These are phyloP conservation scores for Neoseiulus cucumeris DNA, from an alignment of 1,140 invertebrate species.

Conservation along the genomic window DNA sequence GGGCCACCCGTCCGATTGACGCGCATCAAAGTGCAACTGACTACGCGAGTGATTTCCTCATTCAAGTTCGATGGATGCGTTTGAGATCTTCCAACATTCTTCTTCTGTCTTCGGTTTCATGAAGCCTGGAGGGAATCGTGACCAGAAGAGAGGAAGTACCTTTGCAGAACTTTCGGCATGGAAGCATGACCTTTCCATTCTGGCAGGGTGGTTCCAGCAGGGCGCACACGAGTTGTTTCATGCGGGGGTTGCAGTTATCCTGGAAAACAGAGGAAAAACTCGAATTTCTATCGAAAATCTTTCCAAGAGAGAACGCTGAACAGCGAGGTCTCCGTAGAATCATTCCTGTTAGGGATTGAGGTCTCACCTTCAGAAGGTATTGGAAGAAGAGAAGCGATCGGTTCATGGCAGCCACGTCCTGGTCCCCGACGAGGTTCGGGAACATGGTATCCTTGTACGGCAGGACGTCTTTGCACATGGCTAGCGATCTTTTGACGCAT, in stretches of 20 bases:
- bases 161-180: slow-evolving; percentile 42
- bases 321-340: too few relatives aligned
- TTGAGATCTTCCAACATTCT: not conserved
- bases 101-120: not conserved
- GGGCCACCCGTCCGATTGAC: too few relatives aligned
- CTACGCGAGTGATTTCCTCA: too few relatives aligned
- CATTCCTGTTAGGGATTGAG: too few relatives aligned
- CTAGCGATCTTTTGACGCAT: not conserved
- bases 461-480: slow-evolving; percentile 35
- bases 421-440: slow-evolving; percentile 25
- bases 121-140: not conserved
- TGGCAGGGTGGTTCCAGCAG: slow-evolving; percentile 43
- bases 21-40: too few relatives aligned
- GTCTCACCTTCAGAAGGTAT: slow-evolving; percentile 28
- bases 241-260: slow-evolving; percentile 34
- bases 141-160: slow-evolving; percentile 26
- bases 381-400: slow-evolving; percentile 33
- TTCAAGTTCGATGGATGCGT: too few relatives aligned
- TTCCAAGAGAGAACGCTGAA: too few relatives aligned
- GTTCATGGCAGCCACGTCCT: slow-evolving; percentile 26
- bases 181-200: slow-evolving; percentile 36
- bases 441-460: slow-evolving; percentile 39
- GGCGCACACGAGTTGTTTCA: slow-evolving; percentile 39
- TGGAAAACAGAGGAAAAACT: not conserved
- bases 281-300: too few relatives aligned